These are phyloP conservation scores for Timandra comae DNA, from an alignment of 2,888 invertebrate genomes.

Conservation along the genomic window DNA sequence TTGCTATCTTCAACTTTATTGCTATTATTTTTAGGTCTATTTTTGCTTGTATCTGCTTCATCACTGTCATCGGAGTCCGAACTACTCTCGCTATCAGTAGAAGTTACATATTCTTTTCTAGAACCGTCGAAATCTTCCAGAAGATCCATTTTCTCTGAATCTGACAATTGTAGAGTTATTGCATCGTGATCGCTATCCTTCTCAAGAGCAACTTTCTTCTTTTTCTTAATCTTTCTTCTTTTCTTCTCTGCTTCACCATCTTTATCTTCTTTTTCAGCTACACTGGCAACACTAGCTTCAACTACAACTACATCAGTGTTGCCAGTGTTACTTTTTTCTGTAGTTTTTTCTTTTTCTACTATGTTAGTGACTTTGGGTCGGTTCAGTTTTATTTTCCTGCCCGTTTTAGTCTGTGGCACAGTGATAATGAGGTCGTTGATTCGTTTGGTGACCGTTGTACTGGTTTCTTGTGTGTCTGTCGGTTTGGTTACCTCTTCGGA, in stretches of 20 bases:
- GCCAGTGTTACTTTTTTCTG: constrained; percentile 1
- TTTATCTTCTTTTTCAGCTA: constrained; percentile 7
- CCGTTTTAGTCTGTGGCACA: constrained; percentile 46
- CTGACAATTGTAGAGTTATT: constrained; percentile 64
- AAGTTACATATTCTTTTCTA: constrained; percentile 39
- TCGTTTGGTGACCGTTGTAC: constrained; percentile 38
- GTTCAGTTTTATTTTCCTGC: constrained; percentile 62
- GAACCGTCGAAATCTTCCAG: constrained; percentile 55
- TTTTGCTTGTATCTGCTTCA: constrained; percentile 3
- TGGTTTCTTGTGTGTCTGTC: constrained; percentile 4
- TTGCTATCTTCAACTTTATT: background rate
- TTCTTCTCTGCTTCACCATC: constrained; percentile 38
- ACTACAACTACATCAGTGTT: constrained; percentile 9
- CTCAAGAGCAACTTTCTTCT: constrained; percentile 35
- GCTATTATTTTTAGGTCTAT: constrained; percentile 3
- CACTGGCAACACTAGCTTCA: constrained; percentile 4
- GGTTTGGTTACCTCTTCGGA: constrained; percentile 7
- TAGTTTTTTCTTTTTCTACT: background rate
- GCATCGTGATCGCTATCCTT: constrained; percentile 64
- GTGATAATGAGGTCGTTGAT: constrained; percentile 53
- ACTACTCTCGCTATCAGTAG: constrained; percentile 22
- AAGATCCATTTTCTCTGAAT: constrained; percentile 69
- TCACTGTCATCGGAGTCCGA: constrained; percentile 25
- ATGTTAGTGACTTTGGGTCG: constrained; percentile 31
- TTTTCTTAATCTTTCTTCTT: constrained; percentile 50